Evolutionary conservation across 2,888 invertebrate species (phyloP).

Genomic region (Clunio marinus): DNA sequence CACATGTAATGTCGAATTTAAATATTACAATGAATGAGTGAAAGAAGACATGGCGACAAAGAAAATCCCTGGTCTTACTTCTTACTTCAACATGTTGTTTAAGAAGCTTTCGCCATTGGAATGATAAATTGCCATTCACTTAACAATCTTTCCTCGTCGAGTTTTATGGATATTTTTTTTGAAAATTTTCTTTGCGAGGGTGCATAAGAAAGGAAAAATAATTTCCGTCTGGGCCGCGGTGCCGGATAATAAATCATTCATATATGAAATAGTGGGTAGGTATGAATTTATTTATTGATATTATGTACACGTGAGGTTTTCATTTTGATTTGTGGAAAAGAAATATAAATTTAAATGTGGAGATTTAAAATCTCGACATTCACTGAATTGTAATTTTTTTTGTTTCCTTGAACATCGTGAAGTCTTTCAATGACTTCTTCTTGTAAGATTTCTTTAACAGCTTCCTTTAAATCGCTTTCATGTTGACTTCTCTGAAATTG

Average conservation of each 20-base stretch:
- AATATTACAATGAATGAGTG: too few relatives aligned
- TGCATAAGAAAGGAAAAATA: neutral
- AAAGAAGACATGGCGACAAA: neutral
- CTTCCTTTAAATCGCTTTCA: too few relatives aligned
- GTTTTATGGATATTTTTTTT: too few relatives aligned
- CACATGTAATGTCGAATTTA: too few relatives aligned
- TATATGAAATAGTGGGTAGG: slow-evolving; percentile 14
- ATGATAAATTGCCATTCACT: slow-evolving; percentile 32
- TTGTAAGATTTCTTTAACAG: too few relatives aligned
- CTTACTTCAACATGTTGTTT: too few relatives aligned
- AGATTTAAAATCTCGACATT: slow-evolving; percentile 30
- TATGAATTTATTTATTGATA: neutral
- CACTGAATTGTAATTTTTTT: neutral
- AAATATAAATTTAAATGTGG: slow-evolving; percentile 18
- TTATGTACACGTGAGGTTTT: too few relatives aligned
- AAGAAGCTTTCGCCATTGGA: neutral
- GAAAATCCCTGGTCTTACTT: neutral
- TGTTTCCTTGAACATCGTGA: too few relatives aligned
- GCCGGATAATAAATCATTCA: slow-evolving; percentile 29
- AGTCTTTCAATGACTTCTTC: too few relatives aligned
- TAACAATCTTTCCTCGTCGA: neutral
- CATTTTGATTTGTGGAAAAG: too few relatives aligned
- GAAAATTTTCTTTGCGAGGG: too few relatives aligned
- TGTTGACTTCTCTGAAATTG: too few relatives aligned
- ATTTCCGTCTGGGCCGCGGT: neutral